Evolutionary conservation across 2,888 invertebrate genomes (phyloP).

Genomic region (Ectobius pallidus): DNA sequence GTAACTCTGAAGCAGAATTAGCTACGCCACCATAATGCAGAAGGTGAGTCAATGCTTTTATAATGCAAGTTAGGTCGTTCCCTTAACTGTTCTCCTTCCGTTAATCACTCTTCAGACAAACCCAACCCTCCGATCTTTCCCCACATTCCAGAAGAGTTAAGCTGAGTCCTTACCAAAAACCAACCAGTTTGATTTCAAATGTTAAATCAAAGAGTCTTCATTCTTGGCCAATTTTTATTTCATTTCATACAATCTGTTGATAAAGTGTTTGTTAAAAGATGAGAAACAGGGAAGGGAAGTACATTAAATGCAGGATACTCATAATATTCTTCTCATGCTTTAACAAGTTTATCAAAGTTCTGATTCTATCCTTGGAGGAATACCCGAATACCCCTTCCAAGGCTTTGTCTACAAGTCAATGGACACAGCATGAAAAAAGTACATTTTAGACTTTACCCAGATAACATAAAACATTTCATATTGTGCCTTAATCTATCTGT

Average conservation of each 20-base stretch:
- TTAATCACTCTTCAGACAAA: too few species aligned
- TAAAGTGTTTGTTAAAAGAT: constrained; percentile 25
- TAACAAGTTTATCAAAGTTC: neutral
- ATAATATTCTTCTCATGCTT: neutral
- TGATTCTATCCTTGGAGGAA: neutral
- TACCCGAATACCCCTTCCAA: neutral
- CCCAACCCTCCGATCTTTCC: too few species aligned
- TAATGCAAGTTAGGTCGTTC: too few species aligned
- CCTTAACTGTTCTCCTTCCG: too few species aligned
- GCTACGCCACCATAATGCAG: too few species aligned
- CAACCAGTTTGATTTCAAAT: too few species aligned
- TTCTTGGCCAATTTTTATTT: constrained; percentile 6
- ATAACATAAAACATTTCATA: neutral
- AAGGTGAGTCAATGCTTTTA: too few species aligned
- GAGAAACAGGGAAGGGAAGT: constrained; percentile 3
- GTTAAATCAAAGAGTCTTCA: too few species aligned
- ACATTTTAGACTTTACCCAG: neutral
- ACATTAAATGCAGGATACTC: constrained; percentile 1
- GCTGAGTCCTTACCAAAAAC: too few species aligned
- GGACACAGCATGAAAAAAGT: constrained; percentile 15
- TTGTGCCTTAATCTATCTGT: constrained; percentile 2
- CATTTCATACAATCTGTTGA: constrained; percentile 24
- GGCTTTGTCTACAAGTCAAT: neutral
- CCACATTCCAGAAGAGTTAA: too few species aligned
- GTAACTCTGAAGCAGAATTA: too few species aligned